Conservation (phyloP, 2,888 invertebrate genomes). For the Spodoptera littoralis region DNA sequence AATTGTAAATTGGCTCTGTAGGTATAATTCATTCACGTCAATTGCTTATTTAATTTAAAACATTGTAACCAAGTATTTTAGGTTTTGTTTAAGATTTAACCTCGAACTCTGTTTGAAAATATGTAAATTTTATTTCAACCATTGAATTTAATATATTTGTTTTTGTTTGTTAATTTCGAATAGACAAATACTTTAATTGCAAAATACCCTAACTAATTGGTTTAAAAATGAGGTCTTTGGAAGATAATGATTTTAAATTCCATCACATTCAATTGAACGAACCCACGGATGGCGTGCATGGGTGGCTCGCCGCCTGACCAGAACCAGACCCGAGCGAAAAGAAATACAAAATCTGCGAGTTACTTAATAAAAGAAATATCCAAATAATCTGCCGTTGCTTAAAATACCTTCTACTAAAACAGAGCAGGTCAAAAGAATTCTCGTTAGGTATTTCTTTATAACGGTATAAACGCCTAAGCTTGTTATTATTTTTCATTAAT, state of each 20-base stretch:
- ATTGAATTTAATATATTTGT: background rate
- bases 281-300: no score
- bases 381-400: background rate
- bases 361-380: no score
- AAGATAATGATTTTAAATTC: no score
- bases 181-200: background rate
- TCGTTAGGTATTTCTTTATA: background rate
- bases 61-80: background rate
- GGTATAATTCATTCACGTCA: constrained; percentile 9
- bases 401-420: background rate
- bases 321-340: no score
- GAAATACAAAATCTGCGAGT: no score
- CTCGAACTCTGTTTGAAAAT: background rate
- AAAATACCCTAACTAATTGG: constrained; percentile 6
- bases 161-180: background rate
- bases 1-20: background rate
- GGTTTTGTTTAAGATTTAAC: background rate
- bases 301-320: no score
- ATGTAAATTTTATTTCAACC: background rate
- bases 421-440: constrained; percentile 2
- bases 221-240: background rate
- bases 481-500: background rate
- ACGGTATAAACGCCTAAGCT: constrained; percentile 5
- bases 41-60: constrained; percentile 6
- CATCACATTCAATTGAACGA: no score